Evolutionary conservation across 2,113 vertebrate genomes (phyloP).

Genomic region (Oophaga pumilio): DNA sequence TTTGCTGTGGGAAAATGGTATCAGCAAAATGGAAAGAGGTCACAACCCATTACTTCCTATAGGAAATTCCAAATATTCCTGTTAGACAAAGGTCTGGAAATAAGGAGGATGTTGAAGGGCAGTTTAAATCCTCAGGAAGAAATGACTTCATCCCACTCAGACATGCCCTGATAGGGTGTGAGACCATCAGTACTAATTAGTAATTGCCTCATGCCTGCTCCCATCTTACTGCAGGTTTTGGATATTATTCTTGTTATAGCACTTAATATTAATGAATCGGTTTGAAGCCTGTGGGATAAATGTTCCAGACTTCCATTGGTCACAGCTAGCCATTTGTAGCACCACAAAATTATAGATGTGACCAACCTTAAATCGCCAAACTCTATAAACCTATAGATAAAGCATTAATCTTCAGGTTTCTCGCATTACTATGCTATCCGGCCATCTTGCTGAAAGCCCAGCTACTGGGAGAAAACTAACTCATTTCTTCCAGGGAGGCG

Average conservation of each 20-base stretch:
- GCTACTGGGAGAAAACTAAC: no score
- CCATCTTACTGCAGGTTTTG: background rate
- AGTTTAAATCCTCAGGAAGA: slow-evolving; percentile 49
- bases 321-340: no score
- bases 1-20: slow-evolving; percentile 45
- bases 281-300: no score
- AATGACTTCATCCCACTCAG: slow-evolving; percentile 43
- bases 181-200: background rate
- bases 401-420: no score
- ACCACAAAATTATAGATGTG: no score
- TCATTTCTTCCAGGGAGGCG: no score
- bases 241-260: background rate
- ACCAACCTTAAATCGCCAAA: no score
- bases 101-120: slow-evolving; percentile 47
- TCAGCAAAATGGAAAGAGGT: slow-evolving; percentile 46
- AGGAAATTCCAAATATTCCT: slow-evolving; percentile 54
- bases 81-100: slow-evolving; percentile 53
- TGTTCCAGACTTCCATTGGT: no score
- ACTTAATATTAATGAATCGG: background rate
- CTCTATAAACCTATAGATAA: no score
- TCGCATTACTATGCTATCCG: no score
- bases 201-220: background rate
- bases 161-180: background rate
- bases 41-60: slow-evolving; percentile 43
- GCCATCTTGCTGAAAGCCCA: no score